phyloP scores from a whole-genome alignment of 23 tunicate genomes.

The Halocynthia aurantium region DNA sequence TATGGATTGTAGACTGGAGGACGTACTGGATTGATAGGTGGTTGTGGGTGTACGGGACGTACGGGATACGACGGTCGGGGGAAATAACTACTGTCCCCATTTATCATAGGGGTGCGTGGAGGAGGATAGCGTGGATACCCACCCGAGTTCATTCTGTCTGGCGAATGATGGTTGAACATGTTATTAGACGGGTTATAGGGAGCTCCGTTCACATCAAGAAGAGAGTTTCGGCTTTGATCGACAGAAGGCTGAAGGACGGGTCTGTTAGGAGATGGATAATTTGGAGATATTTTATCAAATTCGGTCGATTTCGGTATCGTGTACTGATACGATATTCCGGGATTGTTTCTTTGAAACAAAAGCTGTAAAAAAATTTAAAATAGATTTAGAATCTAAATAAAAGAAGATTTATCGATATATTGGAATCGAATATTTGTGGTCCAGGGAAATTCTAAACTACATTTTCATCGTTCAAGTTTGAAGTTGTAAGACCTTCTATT shows the following conservation, averaged over 20 bases:
- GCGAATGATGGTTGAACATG: background rate
- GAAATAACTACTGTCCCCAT: too few species aligned
- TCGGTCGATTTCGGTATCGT: background rate
- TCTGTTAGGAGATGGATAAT: background rate
- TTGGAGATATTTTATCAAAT: background rate
- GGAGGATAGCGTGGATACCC: too few species aligned
- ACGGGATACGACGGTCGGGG: too few species aligned
- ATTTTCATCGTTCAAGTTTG: too few species aligned
- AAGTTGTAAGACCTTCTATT: too few species aligned
- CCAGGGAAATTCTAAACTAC: too few species aligned
- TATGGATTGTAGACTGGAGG: too few species aligned
- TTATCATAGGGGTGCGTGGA: too few species aligned
- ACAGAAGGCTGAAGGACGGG: background rate
- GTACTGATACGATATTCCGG: background rate
- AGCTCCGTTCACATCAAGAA: background rate
- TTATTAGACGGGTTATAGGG: background rate
- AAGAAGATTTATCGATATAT: too few species aligned
- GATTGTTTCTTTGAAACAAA: constrained; percentile 6
- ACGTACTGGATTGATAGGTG: too few species aligned
- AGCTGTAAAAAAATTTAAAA: background rate
- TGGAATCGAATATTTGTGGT: too few species aligned
- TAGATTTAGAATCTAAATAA: background rate
- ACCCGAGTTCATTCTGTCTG: background rate
- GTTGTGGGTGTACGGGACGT: too few species aligned
- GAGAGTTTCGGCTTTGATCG: background rate